phyloP scores from a whole-genome alignment of 2,113 vertebrate genomes.

The Channa argus region DNA sequence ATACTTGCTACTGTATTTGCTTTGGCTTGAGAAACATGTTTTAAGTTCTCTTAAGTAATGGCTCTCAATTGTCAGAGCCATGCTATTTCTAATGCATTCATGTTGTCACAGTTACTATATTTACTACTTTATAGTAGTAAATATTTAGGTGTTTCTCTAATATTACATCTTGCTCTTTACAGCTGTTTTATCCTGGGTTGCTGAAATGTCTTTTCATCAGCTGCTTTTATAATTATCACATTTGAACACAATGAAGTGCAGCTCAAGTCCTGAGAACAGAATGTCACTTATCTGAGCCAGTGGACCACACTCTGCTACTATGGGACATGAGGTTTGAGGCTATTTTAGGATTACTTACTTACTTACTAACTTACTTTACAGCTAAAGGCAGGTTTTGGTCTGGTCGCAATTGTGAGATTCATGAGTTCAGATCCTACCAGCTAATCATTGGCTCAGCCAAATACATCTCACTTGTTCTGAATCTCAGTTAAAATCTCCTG shows the following conservation, averaged over 20 bases:
- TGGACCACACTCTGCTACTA: neutral
- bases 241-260: constrained; percentile 13
- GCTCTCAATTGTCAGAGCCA: constrained; percentile 10
- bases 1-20: neutral
- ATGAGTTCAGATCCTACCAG: no score
- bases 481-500: no score
- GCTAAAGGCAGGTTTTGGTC: no score
- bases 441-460: no score
- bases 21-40: neutral
- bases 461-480: no score
- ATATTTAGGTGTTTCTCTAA: neutral
- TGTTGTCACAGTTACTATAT: neutral
- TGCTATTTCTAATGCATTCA: neutral
- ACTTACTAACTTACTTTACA: no score
- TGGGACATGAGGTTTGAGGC: neutral
- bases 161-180: neutral
- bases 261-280: constrained; percentile 7
- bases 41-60: constrained; percentile 28
- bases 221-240: constrained; percentile 32
- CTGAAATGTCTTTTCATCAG: neutral
- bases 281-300: constrained; percentile 9
- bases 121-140: neutral
- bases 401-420: no score
- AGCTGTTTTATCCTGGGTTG: neutral
- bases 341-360: neutral